Conservation (phyloP, 2,113 vertebrate genomes). For the Monopterus albus region DNA sequence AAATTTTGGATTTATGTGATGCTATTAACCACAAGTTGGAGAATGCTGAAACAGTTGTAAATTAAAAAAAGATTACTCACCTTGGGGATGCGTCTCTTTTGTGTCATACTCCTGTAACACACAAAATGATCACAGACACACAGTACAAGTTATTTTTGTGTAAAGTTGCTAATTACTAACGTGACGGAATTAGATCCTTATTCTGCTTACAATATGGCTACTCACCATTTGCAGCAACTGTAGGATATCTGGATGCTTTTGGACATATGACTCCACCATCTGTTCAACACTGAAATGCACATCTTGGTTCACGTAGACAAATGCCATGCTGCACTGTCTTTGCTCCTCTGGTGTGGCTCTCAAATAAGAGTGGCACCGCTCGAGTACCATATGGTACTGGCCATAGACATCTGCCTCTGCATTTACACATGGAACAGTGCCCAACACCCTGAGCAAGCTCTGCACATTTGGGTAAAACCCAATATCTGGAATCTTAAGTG, state of each 20-base stretch:
- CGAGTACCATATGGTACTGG: slow-evolving; percentile 85
- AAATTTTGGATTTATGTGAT: background rate
- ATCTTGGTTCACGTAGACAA: slow-evolving; percentile 84
- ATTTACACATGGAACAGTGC: slow-evolving; percentile 84
- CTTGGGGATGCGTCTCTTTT: slow-evolving; percentile 71
- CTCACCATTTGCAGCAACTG: slow-evolving; percentile 75
- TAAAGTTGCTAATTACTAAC: background rate
- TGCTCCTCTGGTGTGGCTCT: slow-evolving; percentile 74
- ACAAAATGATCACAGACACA: slow-evolving; percentile 12
- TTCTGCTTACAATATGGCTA: background rate
- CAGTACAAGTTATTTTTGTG: background rate
- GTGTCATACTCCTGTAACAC: slow-evolving; percentile 74
- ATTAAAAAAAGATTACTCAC: slow-evolving; percentile 59
- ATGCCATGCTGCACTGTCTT: slow-evolving; percentile 81
- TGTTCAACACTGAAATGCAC: slow-evolving; percentile 83
- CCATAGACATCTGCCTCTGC: slow-evolving; percentile 84
- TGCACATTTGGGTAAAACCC: slow-evolving; percentile 86
- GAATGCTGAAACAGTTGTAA: background rate
- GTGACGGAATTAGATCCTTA: background rate
- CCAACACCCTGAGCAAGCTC: slow-evolving; percentile 83
- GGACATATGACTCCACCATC: slow-evolving; percentile 81
- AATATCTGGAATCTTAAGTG: slow-evolving; percentile 84
- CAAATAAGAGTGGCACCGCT: slow-evolving; percentile 81
- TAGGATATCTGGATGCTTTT: slow-evolving; percentile 81
- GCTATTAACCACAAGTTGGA: background rate